Evolutionary conservation across 2,113 vertebrate species (phyloP).

Genomic region (Antigone vipio): DNA sequence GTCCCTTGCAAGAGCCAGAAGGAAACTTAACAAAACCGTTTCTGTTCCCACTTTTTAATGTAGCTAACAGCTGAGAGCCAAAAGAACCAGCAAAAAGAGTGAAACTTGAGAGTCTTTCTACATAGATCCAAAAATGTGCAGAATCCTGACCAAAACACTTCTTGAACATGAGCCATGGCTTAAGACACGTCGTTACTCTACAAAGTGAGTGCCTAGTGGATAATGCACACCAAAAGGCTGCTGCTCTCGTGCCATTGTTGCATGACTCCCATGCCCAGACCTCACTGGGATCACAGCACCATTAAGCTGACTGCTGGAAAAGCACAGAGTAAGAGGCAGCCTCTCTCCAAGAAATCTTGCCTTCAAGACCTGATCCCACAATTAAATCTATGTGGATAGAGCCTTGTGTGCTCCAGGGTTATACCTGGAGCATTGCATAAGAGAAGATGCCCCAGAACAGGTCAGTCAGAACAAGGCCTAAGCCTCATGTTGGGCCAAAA

Average conservation of each 20-base stretch:
- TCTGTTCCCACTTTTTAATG: not conserved
- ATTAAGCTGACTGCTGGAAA: not conserved
- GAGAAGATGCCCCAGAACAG: not conserved
- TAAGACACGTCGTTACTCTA: accelerated
- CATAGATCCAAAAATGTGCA: not conserved
- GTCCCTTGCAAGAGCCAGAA: not conserved
- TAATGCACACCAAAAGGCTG: not conserved
- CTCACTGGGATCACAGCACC: not conserved
- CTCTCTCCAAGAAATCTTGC: not conserved
- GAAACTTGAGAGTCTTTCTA: not conserved
- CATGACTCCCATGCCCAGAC: not conserved
- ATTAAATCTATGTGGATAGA: not conserved
- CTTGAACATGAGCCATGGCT: not conserved
- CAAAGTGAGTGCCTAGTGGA: not conserved
- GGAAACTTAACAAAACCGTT: not conserved
- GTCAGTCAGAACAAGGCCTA: not conserved
- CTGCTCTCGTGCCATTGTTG: accelerated
- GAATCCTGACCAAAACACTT: not conserved
- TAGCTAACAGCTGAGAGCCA: not conserved
- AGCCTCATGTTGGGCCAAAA: not conserved
- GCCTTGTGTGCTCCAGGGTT: not conserved
- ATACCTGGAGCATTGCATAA: accelerated
- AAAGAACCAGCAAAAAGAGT: not conserved
- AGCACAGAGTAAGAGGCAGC: not conserved
- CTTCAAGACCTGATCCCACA: not conserved